Percentiles rank a stretch among this genome's conserved stretches.
Evolutionary conservation across 2,888 invertebrate genomes (phyloP).

Genomic region (Dasypogon diadema): DNA sequence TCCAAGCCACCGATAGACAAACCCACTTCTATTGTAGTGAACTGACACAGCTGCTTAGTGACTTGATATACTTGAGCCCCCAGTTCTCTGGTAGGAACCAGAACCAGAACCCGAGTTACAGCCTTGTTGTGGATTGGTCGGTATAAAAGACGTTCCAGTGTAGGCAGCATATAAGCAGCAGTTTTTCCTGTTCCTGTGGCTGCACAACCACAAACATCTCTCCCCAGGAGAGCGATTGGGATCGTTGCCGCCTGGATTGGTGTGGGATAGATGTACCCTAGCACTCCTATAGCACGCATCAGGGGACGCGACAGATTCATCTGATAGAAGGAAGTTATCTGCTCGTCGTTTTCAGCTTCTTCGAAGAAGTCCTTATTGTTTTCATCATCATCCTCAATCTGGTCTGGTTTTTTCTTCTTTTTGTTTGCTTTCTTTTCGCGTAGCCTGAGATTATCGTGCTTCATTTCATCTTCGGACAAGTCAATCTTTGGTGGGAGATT

Average conservation of each 20-base stretch:
- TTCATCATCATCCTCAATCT: slow-evolving; percentile 70
- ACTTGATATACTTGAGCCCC: slow-evolving; percentile 98
- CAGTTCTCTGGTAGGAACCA: slow-evolving; percentile 97
- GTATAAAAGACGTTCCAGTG: slow-evolving; percentile 91
- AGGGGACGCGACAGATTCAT: slow-evolving; percentile 97
- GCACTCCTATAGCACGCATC: slow-evolving; percentile 87
- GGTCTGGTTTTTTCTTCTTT: slow-evolving; percentile 67
- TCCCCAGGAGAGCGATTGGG: slow-evolving; percentile 90
- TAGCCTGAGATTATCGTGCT: slow-evolving; percentile 77
- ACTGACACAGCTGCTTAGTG: slow-evolving; percentile 89
- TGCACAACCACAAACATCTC: slow-evolving; percentile 98
- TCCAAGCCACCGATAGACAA: slow-evolving; percentile 90
- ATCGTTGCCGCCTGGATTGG: slow-evolving; percentile 97
- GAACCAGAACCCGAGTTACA: slow-evolving; percentile 86
- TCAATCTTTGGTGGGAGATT: slow-evolving; percentile 67
- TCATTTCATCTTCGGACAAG: slow-evolving; percentile 83
- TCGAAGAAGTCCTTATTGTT: slow-evolving; percentile 71
- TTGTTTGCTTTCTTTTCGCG: slow-evolving; percentile 75
- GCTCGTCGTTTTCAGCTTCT: slow-evolving; percentile 76
- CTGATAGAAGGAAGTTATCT: slow-evolving; percentile 84
- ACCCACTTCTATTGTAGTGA: slow-evolving; percentile 83
- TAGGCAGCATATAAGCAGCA: slow-evolving; percentile 98
- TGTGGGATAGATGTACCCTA: slow-evolving; percentile 94
- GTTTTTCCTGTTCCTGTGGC: slow-evolving; percentile 99
- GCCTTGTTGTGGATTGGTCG: slow-evolving; percentile 79